phyloP scores from a whole-genome alignment of 2,888 invertebrate genomes.

The Tenodera sinensis region DNA sequence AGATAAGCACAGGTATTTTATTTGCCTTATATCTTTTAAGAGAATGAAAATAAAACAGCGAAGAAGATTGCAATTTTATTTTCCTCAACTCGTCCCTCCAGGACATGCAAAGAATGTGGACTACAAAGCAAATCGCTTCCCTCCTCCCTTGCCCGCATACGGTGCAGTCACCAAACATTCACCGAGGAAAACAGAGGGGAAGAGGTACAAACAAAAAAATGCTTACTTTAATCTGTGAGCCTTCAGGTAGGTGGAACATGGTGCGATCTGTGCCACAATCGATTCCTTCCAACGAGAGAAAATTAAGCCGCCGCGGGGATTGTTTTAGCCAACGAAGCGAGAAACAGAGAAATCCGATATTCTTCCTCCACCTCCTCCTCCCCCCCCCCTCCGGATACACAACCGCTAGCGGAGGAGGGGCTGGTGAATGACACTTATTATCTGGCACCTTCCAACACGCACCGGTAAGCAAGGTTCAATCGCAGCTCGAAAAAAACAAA shows the following conservation, averaged over 20 bases:
- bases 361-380: neutral
- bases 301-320: slow-evolving; percentile 14
- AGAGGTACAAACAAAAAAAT: neutral
- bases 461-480: neutral
- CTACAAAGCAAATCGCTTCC: neutral
- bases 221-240: neutral
- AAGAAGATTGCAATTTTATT: neutral
- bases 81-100: neutral
- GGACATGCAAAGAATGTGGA: neutral
- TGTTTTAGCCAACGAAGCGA: slow-evolving; percentile 17
- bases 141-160: neutral
- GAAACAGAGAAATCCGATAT: slow-evolving; percentile 18
- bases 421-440: slow-evolving; percentile 12
- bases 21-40: neutral
- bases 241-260: slow-evolving; percentile 5
- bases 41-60: neutral
- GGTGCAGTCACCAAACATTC: neutral
- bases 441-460: neutral
- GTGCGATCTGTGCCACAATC: neutral
- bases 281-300: neutral
- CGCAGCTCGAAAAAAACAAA: neutral
- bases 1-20: neutral
- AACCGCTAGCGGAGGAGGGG: neutral
- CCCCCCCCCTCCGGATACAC: slow-evolving; percentile 2
- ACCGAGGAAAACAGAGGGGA: neutral